Evolutionary conservation across 2,797 vertebrate species (phyloP).

Genomic region (Enteromius trimaculatus): DNA sequence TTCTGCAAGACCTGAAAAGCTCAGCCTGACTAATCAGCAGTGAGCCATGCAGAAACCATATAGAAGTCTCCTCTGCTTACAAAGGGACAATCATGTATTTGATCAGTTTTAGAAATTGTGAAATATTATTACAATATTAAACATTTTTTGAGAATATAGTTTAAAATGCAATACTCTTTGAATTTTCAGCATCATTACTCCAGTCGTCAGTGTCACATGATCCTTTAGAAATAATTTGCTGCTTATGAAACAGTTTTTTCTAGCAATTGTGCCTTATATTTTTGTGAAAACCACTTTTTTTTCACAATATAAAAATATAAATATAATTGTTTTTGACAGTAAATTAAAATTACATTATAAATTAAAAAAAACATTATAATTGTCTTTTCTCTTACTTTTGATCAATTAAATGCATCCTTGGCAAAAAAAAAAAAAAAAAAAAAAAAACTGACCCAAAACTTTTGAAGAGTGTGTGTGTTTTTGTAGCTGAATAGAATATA

Average conservation of each 20-base stretch:
- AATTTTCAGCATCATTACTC: not conserved
- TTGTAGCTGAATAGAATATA: not conserved
- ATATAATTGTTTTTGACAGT: no score
- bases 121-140: not conserved
- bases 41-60: not conserved
- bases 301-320: not conserved
- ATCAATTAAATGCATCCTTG: not conserved
- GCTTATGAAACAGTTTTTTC: not conserved
- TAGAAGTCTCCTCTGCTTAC: not conserved
- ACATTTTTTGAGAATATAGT: not conserved
- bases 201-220: not conserved
- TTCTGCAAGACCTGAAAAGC: constrained; percentile 1
- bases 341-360: no score
- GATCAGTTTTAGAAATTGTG: not conserved
- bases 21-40: not conserved
- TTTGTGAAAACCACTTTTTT: not conserved
- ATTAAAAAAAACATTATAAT: no score
- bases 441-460: not conserved
- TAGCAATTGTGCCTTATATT: not conserved
- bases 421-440: not conserved
- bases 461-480: not conserved
- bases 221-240: not conserved
- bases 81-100: not conserved
- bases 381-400: not conserved
- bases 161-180: not conserved